These are phyloP conservation scores for Galerucella nymphaeae DNA, from an alignment of 2,888 invertebrate genomes.

Conservation along the genomic window DNA sequence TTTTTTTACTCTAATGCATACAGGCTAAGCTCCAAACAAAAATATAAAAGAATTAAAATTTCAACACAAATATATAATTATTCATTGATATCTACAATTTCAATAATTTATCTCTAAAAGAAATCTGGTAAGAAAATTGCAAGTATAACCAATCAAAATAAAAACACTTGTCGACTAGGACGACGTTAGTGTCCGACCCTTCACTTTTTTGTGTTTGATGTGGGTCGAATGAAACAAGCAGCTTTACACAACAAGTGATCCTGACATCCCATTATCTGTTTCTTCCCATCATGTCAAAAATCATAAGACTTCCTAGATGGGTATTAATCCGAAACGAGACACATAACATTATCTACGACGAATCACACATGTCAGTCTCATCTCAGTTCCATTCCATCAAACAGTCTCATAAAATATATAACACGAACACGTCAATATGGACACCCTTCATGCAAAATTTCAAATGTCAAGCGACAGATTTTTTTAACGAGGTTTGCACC, in stretches of 20 bases:
- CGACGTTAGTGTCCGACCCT: constrained; percentile 35
- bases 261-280: constrained; percentile 37
- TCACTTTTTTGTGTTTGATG: constrained; percentile 43
- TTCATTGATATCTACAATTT: no score
- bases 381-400: no score
- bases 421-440: no score
- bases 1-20: constrained; percentile 14
- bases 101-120: no score
- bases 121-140: not conserved
- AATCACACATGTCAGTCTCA: not conserved
- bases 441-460: no score
- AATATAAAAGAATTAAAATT: no score
- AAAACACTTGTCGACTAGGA: constrained; percentile 35
- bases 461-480: no score
- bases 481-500: no score
- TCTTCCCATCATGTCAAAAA: constrained; percentile 28
- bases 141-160: not conserved
- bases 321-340: not conserved
- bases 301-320: constrained; percentile 15
- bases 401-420: no score
- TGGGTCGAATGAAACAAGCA: constrained; percentile 43
- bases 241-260: constrained; percentile 40
- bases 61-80: no score
- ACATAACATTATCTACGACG: not conserved
- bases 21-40: not conserved